A percentile compares a stretch with the other conserved stretches of the same genome.
Conservation (phyloP, 2,888 invertebrate genomes). For the Fissipunctia ypsillon region DNA sequence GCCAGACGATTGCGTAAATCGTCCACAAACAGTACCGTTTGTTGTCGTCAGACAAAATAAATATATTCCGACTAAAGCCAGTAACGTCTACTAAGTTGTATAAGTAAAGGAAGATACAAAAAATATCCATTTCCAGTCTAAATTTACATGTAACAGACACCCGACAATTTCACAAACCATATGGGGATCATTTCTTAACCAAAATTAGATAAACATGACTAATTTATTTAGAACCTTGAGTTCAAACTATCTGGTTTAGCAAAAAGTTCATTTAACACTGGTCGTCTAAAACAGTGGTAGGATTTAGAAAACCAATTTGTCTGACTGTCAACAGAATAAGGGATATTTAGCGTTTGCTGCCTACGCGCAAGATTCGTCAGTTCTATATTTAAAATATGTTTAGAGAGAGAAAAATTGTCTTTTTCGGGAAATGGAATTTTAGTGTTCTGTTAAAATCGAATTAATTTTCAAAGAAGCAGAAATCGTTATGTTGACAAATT, state of each 20-base stretch:
- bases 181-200: slow-evolving; percentile 73
- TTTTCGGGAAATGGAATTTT: slow-evolving; percentile 25
- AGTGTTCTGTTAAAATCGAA: slow-evolving; percentile 23
- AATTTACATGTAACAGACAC: slow-evolving; percentile 73
- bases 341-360: slow-evolving; percentile 76
- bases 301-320: slow-evolving; percentile 86
- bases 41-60: slow-evolving; percentile 44
- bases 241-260: not conserved
- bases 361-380: slow-evolving; percentile 68
- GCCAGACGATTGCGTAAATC: slow-evolving; percentile 34
- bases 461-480: slow-evolving; percentile 7
- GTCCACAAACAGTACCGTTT: slow-evolving; percentile 8
- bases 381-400: slow-evolving; percentile 70
- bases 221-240: slow-evolving; percentile 34
- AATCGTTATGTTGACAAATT: slow-evolving; percentile 6
- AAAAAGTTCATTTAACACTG: slow-evolving; percentile 54
- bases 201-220: slow-evolving; percentile 71
- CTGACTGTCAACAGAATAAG: slow-evolving; percentile 83
- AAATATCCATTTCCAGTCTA: slow-evolving; percentile 65
- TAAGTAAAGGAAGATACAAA: slow-evolving; percentile 54
- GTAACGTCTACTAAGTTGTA: slow-evolving; percentile 34
- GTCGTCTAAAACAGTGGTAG: slow-evolving; percentile 65
- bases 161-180: slow-evolving; percentile 75
- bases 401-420: slow-evolving; percentile 29
- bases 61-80: slow-evolving; percentile 27